Base-by-base conservation (phyloP, 2,113 vertebrate species). In the Nymphicus hollandicus region DNA sequence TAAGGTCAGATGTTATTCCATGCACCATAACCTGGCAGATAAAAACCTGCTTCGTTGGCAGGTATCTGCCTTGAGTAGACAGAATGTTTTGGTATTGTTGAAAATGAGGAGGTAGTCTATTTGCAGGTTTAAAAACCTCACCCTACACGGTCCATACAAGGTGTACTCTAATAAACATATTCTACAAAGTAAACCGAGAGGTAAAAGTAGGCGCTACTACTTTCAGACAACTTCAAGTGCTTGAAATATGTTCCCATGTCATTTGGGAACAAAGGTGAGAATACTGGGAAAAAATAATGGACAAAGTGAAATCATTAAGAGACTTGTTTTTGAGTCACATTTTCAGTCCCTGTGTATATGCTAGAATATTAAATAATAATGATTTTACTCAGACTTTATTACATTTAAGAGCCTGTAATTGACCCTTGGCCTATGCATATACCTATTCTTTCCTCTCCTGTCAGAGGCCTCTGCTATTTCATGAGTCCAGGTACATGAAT, bases 1-100 rank as follows among this genome's bases (percentile, higher is more conserved):
- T 99, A 98, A 98, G 97, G 88, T 79, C 43, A n/a, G 35, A 71
- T 91, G 23, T 73, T 85, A 37, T 19, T 81, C 39, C 14, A 16
- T 12, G 17, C 8, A 46, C 41, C 2, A 5, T 33, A 68, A 65
- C 13, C 28, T 19, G 39, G 29, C 17, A 66, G 81, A 56, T 82
- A 58, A 74, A 46, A 14, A 0, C 0, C 7, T 80, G 15, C 14
- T 78, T 72, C 46, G n/a, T 8, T 74, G 72, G 25, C 27, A 74
- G 52, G 18, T 74, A 52, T 19, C 33, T 88, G 23, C 35, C 37
- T 61, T 69, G 35, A 61, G 17, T 71, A 69, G 61, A 35, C 13
- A n/a, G 33, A 66, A 11, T 64, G 33, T 33, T 78, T 78, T 58
- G 25, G 3, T 73, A 13, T 15, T 46, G 27, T 20, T 70, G 47